These are phyloP conservation scores for Limnephilus auricula DNA, from an alignment of 2,888 invertebrate species.

Conservation along the genomic window DNA sequence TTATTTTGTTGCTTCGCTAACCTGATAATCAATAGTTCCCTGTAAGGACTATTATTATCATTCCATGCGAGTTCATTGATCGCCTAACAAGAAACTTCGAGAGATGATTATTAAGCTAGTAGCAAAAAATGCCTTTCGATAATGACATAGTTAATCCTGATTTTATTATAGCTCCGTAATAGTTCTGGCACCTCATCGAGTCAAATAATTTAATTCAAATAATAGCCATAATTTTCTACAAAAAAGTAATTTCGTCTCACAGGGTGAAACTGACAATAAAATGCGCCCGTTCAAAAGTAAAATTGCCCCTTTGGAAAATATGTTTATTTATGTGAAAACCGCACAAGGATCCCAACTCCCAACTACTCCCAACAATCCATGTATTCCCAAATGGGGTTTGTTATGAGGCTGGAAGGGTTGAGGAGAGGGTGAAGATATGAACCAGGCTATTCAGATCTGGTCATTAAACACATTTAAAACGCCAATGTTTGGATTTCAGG, in stretches of 20 bases:
- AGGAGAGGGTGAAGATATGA: no score
- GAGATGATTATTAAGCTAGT: background rate
- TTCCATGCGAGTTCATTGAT: background rate
- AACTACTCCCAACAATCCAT: no score
- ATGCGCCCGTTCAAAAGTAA: background rate
- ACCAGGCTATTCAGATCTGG: no score
- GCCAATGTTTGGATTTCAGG: no score
- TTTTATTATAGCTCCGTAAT: background rate
- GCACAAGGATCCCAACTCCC: no score
- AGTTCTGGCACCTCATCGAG: background rate
- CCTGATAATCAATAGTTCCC: background rate
- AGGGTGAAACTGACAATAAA: background rate
- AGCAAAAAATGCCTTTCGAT: background rate
- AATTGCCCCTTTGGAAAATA: background rate
- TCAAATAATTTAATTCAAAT: background rate
- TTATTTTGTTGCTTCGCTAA: background rate
- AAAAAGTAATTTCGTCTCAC: background rate
- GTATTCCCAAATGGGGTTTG: no score
- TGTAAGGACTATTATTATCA: background rate
- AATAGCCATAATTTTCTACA: background rate
- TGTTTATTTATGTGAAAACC: no score
- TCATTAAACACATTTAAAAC: no score
- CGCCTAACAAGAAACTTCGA: background rate
- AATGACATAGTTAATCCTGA: conserved; percentile 6
- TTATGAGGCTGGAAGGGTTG: no score